Evolutionary conservation across 2,797 vertebrate genomes (phyloP).

Genomic region (Cyclopterus lumpus): DNA sequence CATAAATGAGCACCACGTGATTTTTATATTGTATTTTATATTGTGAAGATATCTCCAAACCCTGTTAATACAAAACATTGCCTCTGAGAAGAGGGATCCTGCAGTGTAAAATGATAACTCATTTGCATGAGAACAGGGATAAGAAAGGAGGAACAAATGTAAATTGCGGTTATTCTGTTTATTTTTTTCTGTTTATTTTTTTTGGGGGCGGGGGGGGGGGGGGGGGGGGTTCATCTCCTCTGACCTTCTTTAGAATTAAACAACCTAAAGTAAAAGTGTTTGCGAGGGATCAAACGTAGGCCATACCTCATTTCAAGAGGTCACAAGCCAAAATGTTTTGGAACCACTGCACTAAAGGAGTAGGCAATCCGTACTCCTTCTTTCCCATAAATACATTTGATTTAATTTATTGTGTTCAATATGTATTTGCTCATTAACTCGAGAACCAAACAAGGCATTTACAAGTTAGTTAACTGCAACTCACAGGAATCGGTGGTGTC

Average conservation of each 20-base stretch:
- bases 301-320: background rate
- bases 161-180: background rate
- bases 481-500: conserved; percentile 31
- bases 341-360: background rate
- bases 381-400: background rate
- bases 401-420: background rate
- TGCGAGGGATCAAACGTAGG: background rate
- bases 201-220: too few species aligned
- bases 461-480: conserved; percentile 35
- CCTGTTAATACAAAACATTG: background rate
- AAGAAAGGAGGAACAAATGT: background rate
- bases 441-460: background rate
- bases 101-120: background rate
- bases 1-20: background rate
- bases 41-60: background rate
- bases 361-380: background rate
- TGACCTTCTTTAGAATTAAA: background rate
- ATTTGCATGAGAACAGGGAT: background rate
- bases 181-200: background rate
- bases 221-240: background rate
- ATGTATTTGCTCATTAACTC: background rate
- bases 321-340: background rate
- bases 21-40: background rate
- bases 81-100: background rate
- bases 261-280: background rate